These are phyloP conservation scores for Troglohyphantes excavatus DNA, from an alignment of 2,888 invertebrate genomes.

Conservation along the genomic window DNA sequence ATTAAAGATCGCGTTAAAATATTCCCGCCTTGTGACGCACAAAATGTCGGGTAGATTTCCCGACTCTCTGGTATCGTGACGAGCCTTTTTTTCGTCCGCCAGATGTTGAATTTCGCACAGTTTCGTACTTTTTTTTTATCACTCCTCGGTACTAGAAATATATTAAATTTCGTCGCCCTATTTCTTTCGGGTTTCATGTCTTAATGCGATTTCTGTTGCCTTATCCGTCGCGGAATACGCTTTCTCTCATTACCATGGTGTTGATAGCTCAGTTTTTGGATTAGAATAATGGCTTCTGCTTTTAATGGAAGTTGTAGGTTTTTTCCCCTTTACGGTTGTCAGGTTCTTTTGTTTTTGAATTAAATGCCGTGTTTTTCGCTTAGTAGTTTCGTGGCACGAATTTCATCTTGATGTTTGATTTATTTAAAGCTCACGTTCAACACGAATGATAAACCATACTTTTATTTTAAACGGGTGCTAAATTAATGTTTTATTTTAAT, in stretches of 20 bases:
- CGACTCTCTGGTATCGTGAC: conserved; percentile 30
- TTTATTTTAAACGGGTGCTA: too few relatives aligned
- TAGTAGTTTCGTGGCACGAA: background rate
- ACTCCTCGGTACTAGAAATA: background rate
- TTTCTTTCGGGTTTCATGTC: conserved; percentile 15
- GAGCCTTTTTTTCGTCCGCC: conserved; percentile 16
- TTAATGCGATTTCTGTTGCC: conserved; percentile 25
- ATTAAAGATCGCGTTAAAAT: background rate
- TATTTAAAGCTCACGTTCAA: too few relatives aligned
- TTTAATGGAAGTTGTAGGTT: conserved; percentile 21
- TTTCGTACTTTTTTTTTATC: conserved; percentile 16
- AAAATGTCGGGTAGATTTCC: conserved; percentile 18
- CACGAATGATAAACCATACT: too few relatives aligned
- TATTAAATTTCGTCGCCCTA: conserved; percentile 13
- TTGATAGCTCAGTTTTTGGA: conserved; percentile 30
- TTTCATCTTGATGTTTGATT: background rate
- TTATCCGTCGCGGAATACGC: background rate
- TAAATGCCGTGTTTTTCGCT: background rate
- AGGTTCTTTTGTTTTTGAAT: background rate
- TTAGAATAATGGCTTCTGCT: conserved; percentile 28
- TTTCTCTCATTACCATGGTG: conserved; percentile 40
- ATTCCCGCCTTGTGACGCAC: conserved; percentile 5
- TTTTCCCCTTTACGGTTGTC: background rate
- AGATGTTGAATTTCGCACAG: conserved; percentile 64
- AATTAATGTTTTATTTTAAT: too few relatives aligned